Conservation (phyloP, 2,113 vertebrate species). For the Gracilinanus agilis region DNA sequence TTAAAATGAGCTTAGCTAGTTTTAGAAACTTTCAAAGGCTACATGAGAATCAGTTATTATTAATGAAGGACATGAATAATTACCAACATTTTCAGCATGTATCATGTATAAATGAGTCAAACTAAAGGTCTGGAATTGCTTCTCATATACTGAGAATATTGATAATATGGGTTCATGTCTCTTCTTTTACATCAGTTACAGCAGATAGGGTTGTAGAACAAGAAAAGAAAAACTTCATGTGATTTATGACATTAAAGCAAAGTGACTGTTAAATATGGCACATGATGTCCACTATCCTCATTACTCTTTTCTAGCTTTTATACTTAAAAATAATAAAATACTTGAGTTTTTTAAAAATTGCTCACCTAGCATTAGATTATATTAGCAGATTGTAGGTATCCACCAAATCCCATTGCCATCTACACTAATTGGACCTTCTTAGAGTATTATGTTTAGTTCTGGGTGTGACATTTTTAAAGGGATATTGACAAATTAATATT, state of each 20-base stretch:
- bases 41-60: neutral
- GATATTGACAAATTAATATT: neutral
- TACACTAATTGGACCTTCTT: neutral
- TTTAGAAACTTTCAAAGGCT: neutral
- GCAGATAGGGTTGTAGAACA: neutral
- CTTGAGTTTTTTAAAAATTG: neutral
- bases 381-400: neutral
- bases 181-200: neutral
- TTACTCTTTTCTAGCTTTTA: neutral
- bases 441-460: slow-evolving; percentile 7
- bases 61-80: neutral
- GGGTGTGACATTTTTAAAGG: slow-evolving; percentile 14
- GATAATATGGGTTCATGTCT: neutral
- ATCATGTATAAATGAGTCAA: neutral
- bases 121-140: neutral
- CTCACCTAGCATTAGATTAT: neutral
- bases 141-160: neutral
- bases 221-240: neutral
- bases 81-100: neutral
- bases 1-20: neutral
- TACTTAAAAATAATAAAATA: no score
- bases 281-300: neutral
- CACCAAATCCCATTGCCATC: neutral
- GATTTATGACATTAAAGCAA: neutral
- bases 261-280: neutral